Evolutionary conservation across 2,113 vertebrate species (phyloP).

Genomic region (Sporophila hypoxantha): DNA sequence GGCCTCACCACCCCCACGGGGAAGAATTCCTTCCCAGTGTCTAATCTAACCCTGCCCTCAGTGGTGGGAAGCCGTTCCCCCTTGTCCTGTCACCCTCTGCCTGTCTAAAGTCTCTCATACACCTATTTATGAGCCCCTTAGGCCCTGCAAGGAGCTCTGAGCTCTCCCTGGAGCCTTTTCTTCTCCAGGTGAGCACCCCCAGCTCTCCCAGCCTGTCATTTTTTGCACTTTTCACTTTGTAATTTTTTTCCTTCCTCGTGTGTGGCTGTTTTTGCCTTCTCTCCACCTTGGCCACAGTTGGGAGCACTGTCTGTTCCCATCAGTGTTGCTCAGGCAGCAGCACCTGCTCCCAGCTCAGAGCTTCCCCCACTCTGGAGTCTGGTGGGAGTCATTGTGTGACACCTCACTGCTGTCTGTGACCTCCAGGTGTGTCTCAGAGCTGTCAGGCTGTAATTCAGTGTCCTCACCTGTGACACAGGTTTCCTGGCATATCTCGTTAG

Average conservation of each 20-base stretch:
- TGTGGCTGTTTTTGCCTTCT: background rate
- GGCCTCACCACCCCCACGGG: background rate
- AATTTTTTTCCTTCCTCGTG: fast-evolving
- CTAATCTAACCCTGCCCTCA: background rate
- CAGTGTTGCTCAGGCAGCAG: background rate
- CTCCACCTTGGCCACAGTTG: background rate
- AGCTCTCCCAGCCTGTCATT: background rate
- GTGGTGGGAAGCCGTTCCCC: background rate
- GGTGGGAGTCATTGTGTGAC: background rate
- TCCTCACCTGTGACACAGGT: background rate
- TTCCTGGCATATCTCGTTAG: background rate
- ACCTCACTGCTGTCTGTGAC: background rate
- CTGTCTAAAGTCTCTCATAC: background rate
- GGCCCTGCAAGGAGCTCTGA: background rate
- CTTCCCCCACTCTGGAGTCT: background rate
- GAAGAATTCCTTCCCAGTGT: background rate
- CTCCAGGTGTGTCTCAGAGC: background rate
- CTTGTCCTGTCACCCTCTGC: background rate
- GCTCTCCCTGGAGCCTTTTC: background rate
- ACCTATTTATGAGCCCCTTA: background rate
- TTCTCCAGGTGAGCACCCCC: background rate
- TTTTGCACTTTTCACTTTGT: background rate
- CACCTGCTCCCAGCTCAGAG: background rate
- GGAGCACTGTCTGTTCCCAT: background rate
- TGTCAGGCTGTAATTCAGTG: background rate